Base-by-base conservation (phyloP, 2,888 invertebrate genomes). In the Agapostemon virescens region DNA sequence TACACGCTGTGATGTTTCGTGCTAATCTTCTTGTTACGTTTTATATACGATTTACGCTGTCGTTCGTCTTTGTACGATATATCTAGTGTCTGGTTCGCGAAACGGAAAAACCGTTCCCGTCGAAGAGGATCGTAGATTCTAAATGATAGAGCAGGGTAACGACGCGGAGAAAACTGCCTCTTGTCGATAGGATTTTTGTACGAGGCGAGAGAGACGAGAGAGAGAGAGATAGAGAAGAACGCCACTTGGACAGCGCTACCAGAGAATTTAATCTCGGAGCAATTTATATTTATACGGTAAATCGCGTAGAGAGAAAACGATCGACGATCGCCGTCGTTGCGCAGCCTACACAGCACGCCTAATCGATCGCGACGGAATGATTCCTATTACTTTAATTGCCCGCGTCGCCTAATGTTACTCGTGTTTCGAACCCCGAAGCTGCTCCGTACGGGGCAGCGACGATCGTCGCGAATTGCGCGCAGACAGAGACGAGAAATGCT, bases 371-470 rank as follows among this genome's bases (percentile, higher is more conserved):
- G 69, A 74, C 5, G 55, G 36, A 52, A 63, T 45, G 81, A 85
- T 87, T 88, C 87, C 88, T 87, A 88, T 80, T 86, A 87, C 66
- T 84, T 78, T 78, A 82, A 85, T 81, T 71, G 81, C 69, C 49
- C 52, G 67, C 76, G 78, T 81, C 69, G 74, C 74, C 69, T 77
- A 71, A 77, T 72, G 71, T 45, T 77, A 66, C 26, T 73, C 77
- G 30, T 33, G 36, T 63, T 63, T 63, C n/a, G 63, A 63, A 63
- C 63, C 63, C 36, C 63, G 61, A 61, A 9, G 61, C 61, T 17
- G 30, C 30, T 33, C 20, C 3, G 49, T 11, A 49, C 9, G n/a
- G 20, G 33, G 17, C 63, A 33, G 3, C 33, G 36, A 63, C n/a
- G 33, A 61, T 63, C n/a, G 26, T 45, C 38, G 61, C 36, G 49